These are phyloP conservation scores for Myioborus melanocephalus DNA, from an alignment of 2,797 vertebrate genomes.

Conservation along the genomic window DNA sequence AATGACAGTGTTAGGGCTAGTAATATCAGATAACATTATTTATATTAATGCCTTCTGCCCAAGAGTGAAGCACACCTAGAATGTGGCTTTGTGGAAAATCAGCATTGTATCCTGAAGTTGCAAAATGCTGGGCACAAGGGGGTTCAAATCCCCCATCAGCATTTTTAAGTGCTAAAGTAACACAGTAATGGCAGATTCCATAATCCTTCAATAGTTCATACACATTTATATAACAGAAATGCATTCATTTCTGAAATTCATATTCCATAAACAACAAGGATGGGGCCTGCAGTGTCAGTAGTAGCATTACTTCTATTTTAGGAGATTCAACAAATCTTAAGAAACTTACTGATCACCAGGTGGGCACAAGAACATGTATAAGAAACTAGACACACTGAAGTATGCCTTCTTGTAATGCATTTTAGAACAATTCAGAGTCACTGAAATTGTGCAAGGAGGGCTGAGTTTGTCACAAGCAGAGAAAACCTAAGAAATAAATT, in stretches of 20 bases:
- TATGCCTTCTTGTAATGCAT: not conserved
- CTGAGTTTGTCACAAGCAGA: not conserved
- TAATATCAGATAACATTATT: not conserved
- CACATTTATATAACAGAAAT: not conserved
- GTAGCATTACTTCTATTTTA: not conserved
- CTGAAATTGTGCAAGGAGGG: not conserved
- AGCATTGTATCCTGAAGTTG: not conserved
- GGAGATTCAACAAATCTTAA: not conserved
- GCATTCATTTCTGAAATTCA: not conserved
- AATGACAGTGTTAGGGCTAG: not conserved
- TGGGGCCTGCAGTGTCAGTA: no score
- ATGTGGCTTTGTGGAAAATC: not conserved
- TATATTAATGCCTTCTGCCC: not conserved
- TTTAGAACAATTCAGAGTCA: not conserved
- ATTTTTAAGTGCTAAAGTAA: not conserved
- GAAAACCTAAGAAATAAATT: not conserved
- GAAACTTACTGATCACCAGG: not conserved
- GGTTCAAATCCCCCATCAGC: not conserved
- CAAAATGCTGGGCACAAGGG: not conserved
- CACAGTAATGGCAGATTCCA: not conserved
- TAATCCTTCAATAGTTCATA: not conserved
- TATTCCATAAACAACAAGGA: not conserved
- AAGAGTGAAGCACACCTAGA: not conserved
- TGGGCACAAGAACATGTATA: not conserved
- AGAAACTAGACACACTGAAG: not conserved